A percentile compares a stretch with the other conserved stretches of the same genome.
These are phyloP conservation scores for Ceratosolen solmsi DNA, from an alignment of 1,140 invertebrate genomes.

Conservation along the genomic window DNA sequence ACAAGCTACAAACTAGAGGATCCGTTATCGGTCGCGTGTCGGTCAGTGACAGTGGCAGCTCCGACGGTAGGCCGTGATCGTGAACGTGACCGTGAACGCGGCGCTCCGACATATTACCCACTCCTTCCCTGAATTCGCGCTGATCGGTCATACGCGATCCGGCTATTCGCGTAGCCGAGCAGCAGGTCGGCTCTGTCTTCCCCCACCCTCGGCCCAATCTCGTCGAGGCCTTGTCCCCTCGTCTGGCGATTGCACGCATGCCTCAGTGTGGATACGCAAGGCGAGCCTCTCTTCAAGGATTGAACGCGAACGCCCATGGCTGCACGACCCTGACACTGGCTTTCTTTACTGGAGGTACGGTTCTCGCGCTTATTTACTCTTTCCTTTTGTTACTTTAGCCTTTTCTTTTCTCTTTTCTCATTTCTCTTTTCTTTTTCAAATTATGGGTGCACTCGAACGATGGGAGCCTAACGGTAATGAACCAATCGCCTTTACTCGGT, in stretches of 20 bases:
- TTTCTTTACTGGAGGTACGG: neutral
- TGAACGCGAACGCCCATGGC: neutral
- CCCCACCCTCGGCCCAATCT: neutral
- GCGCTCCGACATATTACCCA: neutral
- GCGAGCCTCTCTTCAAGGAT: constrained; percentile 1
- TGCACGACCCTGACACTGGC: constrained; percentile 3
- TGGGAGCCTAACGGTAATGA: neutral
- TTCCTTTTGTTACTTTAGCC: neutral
- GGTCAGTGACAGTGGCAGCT: constrained; percentile 5
- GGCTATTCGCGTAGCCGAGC: neutral
- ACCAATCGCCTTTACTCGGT: neutral
- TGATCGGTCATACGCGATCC: neutral
- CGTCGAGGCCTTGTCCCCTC: neutral
- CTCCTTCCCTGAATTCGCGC: constrained; percentile 1
- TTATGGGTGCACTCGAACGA: neutral
- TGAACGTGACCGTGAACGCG: constrained; percentile 37
- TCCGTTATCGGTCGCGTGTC: constrained; percentile 6
- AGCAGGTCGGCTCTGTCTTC: neutral
- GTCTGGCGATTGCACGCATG: neutral
- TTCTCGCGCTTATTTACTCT: neutral
- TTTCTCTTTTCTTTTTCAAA: too few species aligned
- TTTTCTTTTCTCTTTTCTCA: too few species aligned
- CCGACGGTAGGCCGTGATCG: neutral
- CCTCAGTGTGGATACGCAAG: constrained; percentile 14
- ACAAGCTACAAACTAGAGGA: neutral